Evolutionary conservation across 2,797 vertebrate genomes (phyloP), one percentile per base, ranked within the genome.

Genomic region (Acestrorhynchus altus): DNA sequence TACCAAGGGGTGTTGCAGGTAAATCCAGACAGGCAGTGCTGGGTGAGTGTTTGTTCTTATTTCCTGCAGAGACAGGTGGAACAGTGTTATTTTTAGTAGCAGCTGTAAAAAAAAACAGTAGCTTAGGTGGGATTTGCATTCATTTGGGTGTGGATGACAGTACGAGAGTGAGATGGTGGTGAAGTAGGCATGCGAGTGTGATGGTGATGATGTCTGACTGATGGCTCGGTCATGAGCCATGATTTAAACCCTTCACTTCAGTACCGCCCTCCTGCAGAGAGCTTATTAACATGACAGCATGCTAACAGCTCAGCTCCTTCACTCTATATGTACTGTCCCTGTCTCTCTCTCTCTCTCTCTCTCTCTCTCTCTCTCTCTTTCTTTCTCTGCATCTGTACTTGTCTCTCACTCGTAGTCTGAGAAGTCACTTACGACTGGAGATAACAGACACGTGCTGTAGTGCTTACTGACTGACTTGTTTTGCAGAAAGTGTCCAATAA

Each of bases 61-160:
- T 35, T 79, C 59, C 76, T 85, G 76, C 81, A 84, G 87, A 90
- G 90, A 88, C 67, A 35, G 71, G 35, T 76, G 51, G 69, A 60
- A 20, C 73, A 4, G 65, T 3, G 47, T 42, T 81, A 85, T 81
- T 72, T 78, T 65, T 56, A 78, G 59, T 51, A 54, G 18, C n/a
- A 6, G 60, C 60, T n/a, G 35, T 40, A 16, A 35, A 63, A 35
- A 63, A 63, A 63, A 39, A 26, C 46, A 18, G 49, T 22, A 39
- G 69, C n/a, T 26, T 47, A 47, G 59, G 59, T 2, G 8, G 59
- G 60, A 65, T 78, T 70, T 64, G 60, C 66, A 40, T 42, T 61
- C 64, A 72, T 64, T 57, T 47, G 24, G 6, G 35, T 56, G 49
- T 24, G 22, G 76, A 13, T 16, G 67, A 39, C 16, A 20, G 51